A percentile compares a stretch with the other conserved stretches of the same genome.
These are phyloP conservation scores for Micropterix aruncella DNA, from an alignment of 2,888 invertebrate species.

Conservation along the genomic window DNA sequence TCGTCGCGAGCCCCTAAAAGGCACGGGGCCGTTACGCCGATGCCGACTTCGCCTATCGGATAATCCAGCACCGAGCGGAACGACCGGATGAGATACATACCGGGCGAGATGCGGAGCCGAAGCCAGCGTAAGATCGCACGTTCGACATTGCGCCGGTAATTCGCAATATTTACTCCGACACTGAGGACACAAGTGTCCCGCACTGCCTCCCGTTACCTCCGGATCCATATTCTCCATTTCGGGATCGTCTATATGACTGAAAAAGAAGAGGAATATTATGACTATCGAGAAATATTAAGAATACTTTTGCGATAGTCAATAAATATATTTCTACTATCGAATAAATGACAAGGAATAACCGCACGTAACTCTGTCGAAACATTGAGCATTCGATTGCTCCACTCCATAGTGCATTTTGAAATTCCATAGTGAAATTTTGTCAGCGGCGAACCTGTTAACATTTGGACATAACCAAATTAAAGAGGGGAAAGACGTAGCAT, in stretches of 20 bases:
- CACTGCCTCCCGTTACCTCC: conserved; percentile 47
- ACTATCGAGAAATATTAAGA: neutral
- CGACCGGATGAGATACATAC: no score
- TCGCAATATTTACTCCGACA: conserved; percentile 97
- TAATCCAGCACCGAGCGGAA: no score
- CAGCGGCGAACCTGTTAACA: no score
- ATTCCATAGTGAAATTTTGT: no score
- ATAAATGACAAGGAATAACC: no score
- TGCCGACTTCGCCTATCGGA: no score
- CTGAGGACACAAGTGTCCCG: conserved; percentile 82
- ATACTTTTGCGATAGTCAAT: neutral
- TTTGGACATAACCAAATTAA: no score
- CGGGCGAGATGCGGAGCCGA: conserved; percentile 94
- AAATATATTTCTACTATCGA: neutral
- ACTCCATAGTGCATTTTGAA: neutral
- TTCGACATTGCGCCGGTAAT: conserved; percentile 91
- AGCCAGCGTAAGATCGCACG: conserved; percentile 89
- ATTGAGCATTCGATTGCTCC: neutral
- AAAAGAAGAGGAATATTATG: no score
- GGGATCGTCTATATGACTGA: conserved; percentile 66
- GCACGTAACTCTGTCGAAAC: neutral
- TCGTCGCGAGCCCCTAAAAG: no score
- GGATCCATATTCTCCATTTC: conserved; percentile 49
- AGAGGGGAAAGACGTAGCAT: no score
- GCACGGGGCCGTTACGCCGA: no score